These are phyloP conservation scores for Hippocampus guttulatus DNA, from an alignment of 2,113 vertebrate genomes.

Conservation along the genomic window DNA sequence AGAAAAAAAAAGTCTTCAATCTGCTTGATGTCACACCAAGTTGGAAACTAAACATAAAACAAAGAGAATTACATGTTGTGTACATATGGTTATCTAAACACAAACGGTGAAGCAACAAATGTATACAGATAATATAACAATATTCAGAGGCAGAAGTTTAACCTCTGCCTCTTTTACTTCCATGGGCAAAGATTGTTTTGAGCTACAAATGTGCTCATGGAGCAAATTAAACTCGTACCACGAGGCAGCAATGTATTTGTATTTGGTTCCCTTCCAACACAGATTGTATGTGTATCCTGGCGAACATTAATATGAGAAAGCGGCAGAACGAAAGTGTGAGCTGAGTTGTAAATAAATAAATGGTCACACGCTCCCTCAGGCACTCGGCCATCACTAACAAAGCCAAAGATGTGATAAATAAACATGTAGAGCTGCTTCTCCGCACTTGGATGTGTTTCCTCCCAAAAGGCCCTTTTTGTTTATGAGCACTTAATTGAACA, in stretches of 20 bases:
- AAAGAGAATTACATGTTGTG: no score
- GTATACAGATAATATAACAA: no score
- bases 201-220: no score
- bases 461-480: constrained; percentile 46
- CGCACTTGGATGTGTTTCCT: constrained; percentile 41
- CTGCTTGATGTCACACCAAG: no score
- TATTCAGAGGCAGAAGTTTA: no score
- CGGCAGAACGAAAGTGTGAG: constrained; percentile 2
- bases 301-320: background rate
- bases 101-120: no score
- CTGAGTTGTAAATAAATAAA: constrained; percentile 65
- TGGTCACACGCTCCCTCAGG: constrained; percentile 51
- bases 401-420: constrained; percentile 49
- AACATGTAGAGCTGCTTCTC: constrained; percentile 45
- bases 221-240: no score
- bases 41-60: no score
- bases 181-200: no score
- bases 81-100: no score
- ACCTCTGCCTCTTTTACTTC: no score
- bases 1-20: no score
- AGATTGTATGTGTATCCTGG: background rate
- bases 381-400: constrained; percentile 58
- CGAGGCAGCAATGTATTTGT: background rate
- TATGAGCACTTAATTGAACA: constrained; percentile 36
- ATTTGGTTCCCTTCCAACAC: background rate